These are phyloP conservation scores for Apostichopus californicus DNA, from an alignment of 35 echinoderm and acorn worm genomes.

Conservation along the genomic window DNA sequence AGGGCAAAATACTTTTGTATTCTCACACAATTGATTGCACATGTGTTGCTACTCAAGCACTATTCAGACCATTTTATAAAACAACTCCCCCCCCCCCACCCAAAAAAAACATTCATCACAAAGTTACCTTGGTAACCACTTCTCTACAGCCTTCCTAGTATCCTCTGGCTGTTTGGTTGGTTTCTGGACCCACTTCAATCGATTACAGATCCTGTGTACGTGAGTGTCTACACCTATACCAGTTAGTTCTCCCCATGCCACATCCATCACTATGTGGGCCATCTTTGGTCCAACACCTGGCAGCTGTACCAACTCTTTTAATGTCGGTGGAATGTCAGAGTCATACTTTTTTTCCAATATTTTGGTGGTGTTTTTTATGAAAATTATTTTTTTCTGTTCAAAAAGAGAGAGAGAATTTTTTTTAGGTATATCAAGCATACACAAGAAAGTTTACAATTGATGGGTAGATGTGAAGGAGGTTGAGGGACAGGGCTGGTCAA, in stretches of 20 bases:
- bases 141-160: slow-evolving; percentile 79
- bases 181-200: slow-evolving; percentile 85
- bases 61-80: too few species aligned
- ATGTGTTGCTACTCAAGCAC: too few species aligned
- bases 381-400: slow-evolving; percentile 88
- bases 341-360: slow-evolving; percentile 82
- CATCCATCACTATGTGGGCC: slow-evolving; percentile 96
- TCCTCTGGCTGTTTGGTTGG: slow-evolving; percentile 80
- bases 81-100: too few species aligned
- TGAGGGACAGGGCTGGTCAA: too few species aligned
- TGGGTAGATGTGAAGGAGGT: too few species aligned
- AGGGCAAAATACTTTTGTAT: too few species aligned
- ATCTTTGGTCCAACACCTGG: slow-evolving; percentile 98
- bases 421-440: too few species aligned
- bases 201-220: slow-evolving; percentile 90
- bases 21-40: too few species aligned
- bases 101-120: not conserved
- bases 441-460: too few species aligned
- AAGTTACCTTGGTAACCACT: slow-evolving; percentile 90
- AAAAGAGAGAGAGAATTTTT: too few species aligned
- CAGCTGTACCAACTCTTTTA: slow-evolving; percentile 77
- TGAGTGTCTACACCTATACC: slow-evolving; percentile 99
- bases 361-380: slow-evolving; percentile 89
- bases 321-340: slow-evolving; percentile 77
- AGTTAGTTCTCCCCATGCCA: slow-evolving; percentile 84